A percentile compares a stretch with the other conserved stretches of the same genome.
phyloP scores from a whole-genome alignment of 2,797 vertebrate genomes.

The Scolopax rusticola region DNA sequence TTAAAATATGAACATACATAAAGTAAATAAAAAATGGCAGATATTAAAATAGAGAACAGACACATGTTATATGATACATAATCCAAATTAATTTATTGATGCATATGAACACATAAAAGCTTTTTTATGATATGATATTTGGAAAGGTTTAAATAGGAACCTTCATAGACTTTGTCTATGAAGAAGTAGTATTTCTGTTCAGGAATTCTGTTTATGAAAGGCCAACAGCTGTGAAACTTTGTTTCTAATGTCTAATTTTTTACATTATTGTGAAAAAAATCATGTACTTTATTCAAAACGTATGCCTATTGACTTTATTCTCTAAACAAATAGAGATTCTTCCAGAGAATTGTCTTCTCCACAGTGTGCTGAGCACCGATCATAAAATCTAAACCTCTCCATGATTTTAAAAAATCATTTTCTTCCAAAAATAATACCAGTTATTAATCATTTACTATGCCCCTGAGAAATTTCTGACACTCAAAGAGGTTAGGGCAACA shows the following conservation, averaged over 20 bases:
- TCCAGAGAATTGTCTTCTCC: neutral
- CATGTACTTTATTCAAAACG: neutral
- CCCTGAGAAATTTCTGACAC: neutral
- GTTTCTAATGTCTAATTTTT: neutral
- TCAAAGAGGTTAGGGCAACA: neutral
- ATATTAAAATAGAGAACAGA: neutral
- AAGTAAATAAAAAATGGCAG: neutral
- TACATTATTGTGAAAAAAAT: neutral
- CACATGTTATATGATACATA: neutral
- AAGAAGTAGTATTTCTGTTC: neutral
- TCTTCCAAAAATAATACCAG: neutral
- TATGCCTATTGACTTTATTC: neutral
- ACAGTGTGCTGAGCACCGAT: rapidly evolving
- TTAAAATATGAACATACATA: neutral
- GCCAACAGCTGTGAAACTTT: neutral
- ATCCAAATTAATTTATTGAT: neutral
- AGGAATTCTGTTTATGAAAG: neutral
- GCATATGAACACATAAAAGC: neutral
- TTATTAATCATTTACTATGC: neutral
- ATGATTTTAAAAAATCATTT: neutral
- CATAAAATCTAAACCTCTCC: neutral
- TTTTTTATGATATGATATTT: neutral
- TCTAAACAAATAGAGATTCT: neutral
- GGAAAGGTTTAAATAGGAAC: neutral
- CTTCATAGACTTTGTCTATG: neutral